Conservation (phyloP, 2,113 vertebrate species). For the Platichthys flesus region DNA sequence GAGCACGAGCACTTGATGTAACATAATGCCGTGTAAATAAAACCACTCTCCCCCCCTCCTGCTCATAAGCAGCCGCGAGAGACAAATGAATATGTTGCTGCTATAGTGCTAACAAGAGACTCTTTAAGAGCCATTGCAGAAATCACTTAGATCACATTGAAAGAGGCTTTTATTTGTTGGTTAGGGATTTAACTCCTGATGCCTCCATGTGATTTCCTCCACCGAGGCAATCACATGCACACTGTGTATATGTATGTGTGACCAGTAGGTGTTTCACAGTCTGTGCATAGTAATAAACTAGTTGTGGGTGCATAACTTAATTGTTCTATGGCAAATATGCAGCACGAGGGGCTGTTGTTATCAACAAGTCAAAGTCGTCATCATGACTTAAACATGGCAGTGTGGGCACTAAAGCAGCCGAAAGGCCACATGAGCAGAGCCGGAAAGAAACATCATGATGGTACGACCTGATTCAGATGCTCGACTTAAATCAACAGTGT, state of each 20-base stretch:
- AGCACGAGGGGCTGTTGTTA: too few relatives aligned
- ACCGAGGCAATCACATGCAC: constrained; percentile 13
- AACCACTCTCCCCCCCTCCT: constrained; percentile 50
- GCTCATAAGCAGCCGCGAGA: constrained; percentile 68
- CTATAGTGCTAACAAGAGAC: constrained; percentile 60
- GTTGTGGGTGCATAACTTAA: too few relatives aligned
- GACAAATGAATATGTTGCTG: constrained; percentile 69
- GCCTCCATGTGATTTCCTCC: constrained; percentile 37
- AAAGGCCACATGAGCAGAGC: too few relatives aligned
- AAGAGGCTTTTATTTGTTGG: constrained; percentile 69
- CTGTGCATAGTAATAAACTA: too few relatives aligned
- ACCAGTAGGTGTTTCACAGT: background rate
- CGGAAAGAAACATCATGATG: too few relatives aligned
- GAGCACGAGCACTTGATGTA: constrained; percentile 82
- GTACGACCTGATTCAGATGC: too few relatives aligned
- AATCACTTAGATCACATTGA: constrained; percentile 62
- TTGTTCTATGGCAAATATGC: too few relatives aligned
- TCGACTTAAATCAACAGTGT: too few relatives aligned
- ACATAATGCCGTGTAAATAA: constrained; percentile 79
- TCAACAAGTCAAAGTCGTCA: background rate
- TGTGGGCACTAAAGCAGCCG: too few relatives aligned
- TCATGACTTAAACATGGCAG: background rate
- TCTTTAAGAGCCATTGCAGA: constrained; percentile 60
- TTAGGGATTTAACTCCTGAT: constrained; percentile 48
- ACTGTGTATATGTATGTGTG: constrained; percentile 34